Evolutionary conservation across 2,888 invertebrate species (phyloP).

Genomic region (Parnassius apollo): DNA sequence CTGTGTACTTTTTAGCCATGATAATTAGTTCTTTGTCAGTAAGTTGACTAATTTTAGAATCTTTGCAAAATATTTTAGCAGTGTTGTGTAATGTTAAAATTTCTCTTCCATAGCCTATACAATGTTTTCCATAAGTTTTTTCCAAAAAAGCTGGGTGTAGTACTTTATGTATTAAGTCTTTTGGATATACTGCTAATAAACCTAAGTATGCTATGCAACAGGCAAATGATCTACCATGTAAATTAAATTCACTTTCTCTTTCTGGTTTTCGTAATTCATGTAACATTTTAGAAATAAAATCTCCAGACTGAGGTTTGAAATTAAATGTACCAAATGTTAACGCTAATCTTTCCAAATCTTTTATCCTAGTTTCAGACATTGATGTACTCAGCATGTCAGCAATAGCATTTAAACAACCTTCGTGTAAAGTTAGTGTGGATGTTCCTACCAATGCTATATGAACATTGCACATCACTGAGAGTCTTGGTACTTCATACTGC

Average conservation of each 20-base stretch:
- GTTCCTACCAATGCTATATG: constrained; percentile 85
- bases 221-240: constrained; percentile 81
- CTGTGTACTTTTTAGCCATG: constrained; percentile 82
- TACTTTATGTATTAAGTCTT: constrained; percentile 80
- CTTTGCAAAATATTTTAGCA: constrained; percentile 82
- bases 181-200: constrained; percentile 78
- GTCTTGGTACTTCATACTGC: constrained; percentile 76
- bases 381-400: constrained; percentile 73
- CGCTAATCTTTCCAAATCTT: constrained; percentile 88
- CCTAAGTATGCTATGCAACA: constrained; percentile 83
- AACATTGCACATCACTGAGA: constrained; percentile 82
- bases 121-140: constrained; percentile 76
- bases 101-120: constrained; percentile 77
- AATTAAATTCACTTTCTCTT: constrained; percentile 78
- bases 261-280: constrained; percentile 76
- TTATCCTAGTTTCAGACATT: constrained; percentile 79
- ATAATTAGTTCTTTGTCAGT: constrained; percentile 63
- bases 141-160: constrained; percentile 81
- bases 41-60: constrained; percentile 80
- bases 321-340: constrained; percentile 83
- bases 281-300: constrained; percentile 59
- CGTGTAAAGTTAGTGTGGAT: constrained; percentile 59
- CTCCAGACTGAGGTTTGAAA: constrained; percentile 70
- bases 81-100: constrained; percentile 83
- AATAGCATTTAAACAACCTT: constrained; percentile 62